Base-by-base conservation (phyloP, 1,140 invertebrate genomes). In the Augochlora pura region DNA sequence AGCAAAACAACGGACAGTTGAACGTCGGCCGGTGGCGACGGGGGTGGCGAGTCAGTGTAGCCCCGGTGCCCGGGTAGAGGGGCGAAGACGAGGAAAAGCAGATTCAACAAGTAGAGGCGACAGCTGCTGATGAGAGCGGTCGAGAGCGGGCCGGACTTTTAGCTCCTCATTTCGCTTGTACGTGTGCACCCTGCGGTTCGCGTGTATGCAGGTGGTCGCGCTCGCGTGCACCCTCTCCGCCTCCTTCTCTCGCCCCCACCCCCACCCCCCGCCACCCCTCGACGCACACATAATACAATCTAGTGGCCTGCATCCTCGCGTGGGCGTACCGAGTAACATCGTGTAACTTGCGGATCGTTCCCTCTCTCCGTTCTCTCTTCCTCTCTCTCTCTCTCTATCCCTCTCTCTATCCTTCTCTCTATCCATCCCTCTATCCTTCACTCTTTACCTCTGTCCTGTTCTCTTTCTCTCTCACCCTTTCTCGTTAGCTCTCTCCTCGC, bases 41-140 rank as follows among this genome's bases (percentile, higher is more conserved):
- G 54, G 32, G 27, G 42, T 27, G 60, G 67, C 65, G 67, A 57
- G 57, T 6, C 71, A 80, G 85, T 81, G 86, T 68, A 9, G 21
- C 54, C 54, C 21, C 18, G 1, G 54, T n/a, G 21, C 54, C 6
- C 46, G 21, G 27, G n/a, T n/a, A n/a, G n/a, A n/a, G 23, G n/a
- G 60, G 64, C 62, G 63, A 63, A 70, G 66, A 64, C 38, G 64
- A 70, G 72, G 72, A 80, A 80, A 80, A 73, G 83, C 59, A 73
- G 80, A 86, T 85, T 86, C 85, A 86, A 86, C 85, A 86, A 85
- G 85, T 86, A 83, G 81, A 85, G 69, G 54, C 76, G 74, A 85
- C 83, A 85, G 83, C 81, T 77, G 81, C 69, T 85, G 77, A 83
- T 75, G 71, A 85, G 84, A 79, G 49, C 64, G 77, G 71, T 52